Conservation (phyloP, 2,797 vertebrate genomes). For the Pipistrellus pygmaeus region DNA sequence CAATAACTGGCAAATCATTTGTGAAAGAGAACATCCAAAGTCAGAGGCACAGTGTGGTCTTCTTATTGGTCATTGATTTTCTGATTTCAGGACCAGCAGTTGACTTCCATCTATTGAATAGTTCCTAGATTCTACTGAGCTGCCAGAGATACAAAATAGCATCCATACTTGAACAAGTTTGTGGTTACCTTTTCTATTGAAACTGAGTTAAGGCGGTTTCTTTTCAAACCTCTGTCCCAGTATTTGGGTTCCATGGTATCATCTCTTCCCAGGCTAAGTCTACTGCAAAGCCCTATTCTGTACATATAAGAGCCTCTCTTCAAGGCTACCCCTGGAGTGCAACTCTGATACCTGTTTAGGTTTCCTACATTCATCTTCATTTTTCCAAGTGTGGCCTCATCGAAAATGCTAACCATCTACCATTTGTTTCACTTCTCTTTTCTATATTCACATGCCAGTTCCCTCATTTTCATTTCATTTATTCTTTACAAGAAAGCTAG, state of each 20-base stretch:
- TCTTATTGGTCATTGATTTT: background rate
- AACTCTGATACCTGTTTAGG: background rate
- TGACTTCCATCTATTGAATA: background rate
- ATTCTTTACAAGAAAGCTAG: conserved; percentile 26
- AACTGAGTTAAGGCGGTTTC: background rate
- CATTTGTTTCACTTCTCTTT: background rate
- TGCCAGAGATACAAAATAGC: background rate
- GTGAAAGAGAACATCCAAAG: background rate
- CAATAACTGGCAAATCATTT: background rate
- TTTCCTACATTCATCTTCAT: background rate
- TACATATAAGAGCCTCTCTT: background rate
- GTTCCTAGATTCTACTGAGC: background rate
- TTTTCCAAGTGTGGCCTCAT: background rate
- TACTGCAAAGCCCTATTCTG: background rate
- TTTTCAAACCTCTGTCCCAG: background rate
- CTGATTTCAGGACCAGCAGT: background rate
- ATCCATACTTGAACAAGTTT: background rate
- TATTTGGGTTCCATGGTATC: background rate
- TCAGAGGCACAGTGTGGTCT: background rate
- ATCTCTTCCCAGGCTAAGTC: background rate
- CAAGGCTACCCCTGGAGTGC: background rate
- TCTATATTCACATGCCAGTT: background rate
- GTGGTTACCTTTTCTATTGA: background rate
- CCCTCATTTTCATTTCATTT: background rate
- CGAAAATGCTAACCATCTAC: background rate